phyloP scores from a whole-genome alignment of 2,888 invertebrate genomes.

The Cantharis rufa region DNA sequence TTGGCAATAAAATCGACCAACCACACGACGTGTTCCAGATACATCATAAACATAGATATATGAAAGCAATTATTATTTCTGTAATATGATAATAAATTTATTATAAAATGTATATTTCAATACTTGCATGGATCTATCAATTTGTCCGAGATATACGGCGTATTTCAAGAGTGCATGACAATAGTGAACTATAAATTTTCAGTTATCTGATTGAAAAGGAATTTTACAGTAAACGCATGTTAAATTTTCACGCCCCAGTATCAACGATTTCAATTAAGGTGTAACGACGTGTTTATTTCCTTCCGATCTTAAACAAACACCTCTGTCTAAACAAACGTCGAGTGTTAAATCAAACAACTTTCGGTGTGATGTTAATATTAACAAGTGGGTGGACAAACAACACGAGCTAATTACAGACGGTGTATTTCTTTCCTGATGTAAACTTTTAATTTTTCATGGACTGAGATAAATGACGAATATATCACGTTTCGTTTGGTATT shows the following conservation, averaged over 20 bases:
- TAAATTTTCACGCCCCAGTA: neutral
- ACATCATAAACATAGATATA: too few relatives aligned
- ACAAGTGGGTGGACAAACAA: conserved; percentile 22
- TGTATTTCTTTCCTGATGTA: conserved; percentile 8
- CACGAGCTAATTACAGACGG: conserved; percentile 15
- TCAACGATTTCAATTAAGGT: neutral
- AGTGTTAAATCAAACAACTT: conserved; percentile 10
- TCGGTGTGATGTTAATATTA: conserved; percentile 15
- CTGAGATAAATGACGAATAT: conserved; percentile 15
- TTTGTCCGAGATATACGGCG: neutral
- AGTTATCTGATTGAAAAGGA: neutral
- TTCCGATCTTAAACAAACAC: conserved; percentile 16
- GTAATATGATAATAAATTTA: too few relatives aligned
- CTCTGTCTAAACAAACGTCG: conserved; percentile 7
- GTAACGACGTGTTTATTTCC: conserved; percentile 2
- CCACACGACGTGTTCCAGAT: too few relatives aligned
- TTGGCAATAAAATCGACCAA: too few relatives aligned
- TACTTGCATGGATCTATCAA: neutral
- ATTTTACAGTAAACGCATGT: neutral
- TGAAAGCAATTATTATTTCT: too few relatives aligned
- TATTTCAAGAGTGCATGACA: neutral
- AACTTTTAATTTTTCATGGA: conserved; percentile 11
- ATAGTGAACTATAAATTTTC: neutral
- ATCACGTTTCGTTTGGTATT: conserved; percentile 17
- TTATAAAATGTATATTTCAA: too few relatives aligned